Conservation (phyloP, 2,113 vertebrate genomes). For the Oryzias woworae region DNA sequence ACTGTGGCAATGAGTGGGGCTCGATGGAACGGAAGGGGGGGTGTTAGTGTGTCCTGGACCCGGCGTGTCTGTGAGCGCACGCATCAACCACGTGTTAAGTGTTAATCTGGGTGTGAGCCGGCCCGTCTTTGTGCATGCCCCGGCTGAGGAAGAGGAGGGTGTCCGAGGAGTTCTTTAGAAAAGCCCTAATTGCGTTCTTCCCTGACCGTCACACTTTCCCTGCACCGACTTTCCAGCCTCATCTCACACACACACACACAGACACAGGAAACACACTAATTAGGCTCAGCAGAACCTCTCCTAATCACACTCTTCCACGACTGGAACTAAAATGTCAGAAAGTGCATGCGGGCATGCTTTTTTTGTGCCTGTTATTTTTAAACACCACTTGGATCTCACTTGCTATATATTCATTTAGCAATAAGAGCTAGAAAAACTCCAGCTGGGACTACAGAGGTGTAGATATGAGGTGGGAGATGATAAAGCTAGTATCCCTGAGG, state of each 20-base stretch:
- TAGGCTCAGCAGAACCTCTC: conserved; percentile 64
- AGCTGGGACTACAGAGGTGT: conserved; percentile 29
- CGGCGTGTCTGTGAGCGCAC: conserved; percentile 17
- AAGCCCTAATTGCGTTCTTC: conserved; percentile 71
- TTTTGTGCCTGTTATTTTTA: background rate
- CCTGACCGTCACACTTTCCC: conserved; percentile 69
- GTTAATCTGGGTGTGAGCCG: conserved; percentile 45
- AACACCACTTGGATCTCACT: conserved; percentile 27
- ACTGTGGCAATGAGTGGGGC: conserved; percentile 70
- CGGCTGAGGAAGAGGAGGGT: conserved; percentile 7
- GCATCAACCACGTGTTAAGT: conserved; percentile 54
- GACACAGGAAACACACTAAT: conserved; percentile 69
- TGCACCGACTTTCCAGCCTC: conserved; percentile 59
- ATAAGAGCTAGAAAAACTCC: conserved; percentile 26
- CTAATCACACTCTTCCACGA: conserved; percentile 60
- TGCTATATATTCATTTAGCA: conserved; percentile 9
- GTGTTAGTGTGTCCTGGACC: conserved; percentile 41
- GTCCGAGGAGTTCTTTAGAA: conserved; percentile 65
- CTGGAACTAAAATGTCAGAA: conserved; percentile 64
- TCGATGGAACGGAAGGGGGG: conserved; percentile 43
- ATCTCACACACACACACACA: conserved; percentile 61
- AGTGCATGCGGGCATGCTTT: conserved; percentile 39
- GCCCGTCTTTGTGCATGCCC: conserved; percentile 23
- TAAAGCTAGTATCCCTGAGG: conserved; percentile 15
- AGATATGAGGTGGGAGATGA: conserved; percentile 22